Conservation (phyloP, 2,888 invertebrate species). For the Orthonevra nobilis region DNA sequence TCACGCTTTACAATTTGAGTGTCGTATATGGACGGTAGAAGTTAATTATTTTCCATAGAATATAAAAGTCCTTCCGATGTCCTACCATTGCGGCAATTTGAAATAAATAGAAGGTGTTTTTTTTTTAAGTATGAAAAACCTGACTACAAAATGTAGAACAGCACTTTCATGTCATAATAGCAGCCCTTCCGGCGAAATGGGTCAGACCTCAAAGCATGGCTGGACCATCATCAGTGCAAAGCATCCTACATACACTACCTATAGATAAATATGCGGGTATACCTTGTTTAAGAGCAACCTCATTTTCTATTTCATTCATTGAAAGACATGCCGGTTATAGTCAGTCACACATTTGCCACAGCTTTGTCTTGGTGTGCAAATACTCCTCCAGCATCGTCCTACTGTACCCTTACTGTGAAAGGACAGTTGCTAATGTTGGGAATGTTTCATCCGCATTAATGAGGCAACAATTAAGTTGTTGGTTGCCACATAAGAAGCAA, state of each 20-base stretch:
- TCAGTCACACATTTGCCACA: conserved; percentile 15
- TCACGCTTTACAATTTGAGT: no score
- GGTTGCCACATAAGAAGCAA: conserved; percentile 59
- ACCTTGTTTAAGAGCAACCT: conserved; percentile 34
- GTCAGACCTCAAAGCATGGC: conserved; percentile 43
- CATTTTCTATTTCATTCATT: conserved; percentile 48
- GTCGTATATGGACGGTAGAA: no score
- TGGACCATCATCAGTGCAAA: conserved; percentile 41
- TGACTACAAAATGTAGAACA: conserved; percentile 1
- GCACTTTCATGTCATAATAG: conserved; percentile 7
- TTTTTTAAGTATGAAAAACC: conserved; percentile 7
- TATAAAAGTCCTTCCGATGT: neutral
- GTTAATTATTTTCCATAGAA: no score
- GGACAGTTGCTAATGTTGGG: conserved; percentile 62
- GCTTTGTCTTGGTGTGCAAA: conserved; percentile 12
- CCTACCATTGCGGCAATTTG: conserved; percentile 22
- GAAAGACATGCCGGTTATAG: conserved; percentile 31
- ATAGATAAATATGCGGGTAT: neutral
- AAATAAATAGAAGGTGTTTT: conserved; percentile 14
- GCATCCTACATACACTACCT: neutral
- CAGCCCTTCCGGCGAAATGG: conserved; percentile 20
- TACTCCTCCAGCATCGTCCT: conserved; percentile 1
- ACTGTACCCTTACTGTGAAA: conserved; percentile 31
- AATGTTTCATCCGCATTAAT: conserved; percentile 66
- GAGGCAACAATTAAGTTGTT: conserved; percentile 69